Evolutionary conservation across 2,113 vertebrate genomes (phyloP).

Genomic region (Antigone vipio): DNA sequence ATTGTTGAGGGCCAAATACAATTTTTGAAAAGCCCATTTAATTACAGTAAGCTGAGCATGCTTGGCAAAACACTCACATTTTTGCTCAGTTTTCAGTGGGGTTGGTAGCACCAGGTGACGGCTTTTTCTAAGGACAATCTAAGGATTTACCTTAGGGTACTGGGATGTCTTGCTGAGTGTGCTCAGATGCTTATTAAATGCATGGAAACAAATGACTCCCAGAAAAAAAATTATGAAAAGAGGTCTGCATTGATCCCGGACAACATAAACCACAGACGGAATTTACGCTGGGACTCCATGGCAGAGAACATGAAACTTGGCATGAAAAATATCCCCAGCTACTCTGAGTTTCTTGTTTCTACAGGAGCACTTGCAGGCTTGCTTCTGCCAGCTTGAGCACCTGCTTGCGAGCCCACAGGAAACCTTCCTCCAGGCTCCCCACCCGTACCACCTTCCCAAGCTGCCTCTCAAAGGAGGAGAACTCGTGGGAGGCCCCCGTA

Average conservation of each 20-base stretch:
- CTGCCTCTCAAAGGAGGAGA: rapidly evolving
- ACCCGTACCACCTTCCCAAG: rapidly evolving
- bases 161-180: background rate
- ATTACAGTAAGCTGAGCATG: background rate
- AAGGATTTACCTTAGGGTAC: background rate
- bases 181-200: background rate
- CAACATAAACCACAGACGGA: background rate
- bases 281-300: background rate
- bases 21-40: background rate
- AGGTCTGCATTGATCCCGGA: background rate
- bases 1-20: background rate
- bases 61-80: background rate
- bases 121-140: background rate
- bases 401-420: background rate
- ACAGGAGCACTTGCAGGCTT: rapidly evolving
- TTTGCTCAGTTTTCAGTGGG: background rate
- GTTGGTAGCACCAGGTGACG: background rate
- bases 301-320: background rate
- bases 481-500: background rate
- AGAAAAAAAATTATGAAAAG: background rate
- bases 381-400: background rate
- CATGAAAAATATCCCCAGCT: background rate
- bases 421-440: background rate
- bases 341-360: background rate
- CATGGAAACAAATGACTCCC: background rate